A percentile compares a stretch with the other conserved stretches of the same genome.
Evolutionary conservation across 2,797 vertebrate genomes (phyloP).

Genomic region (Schizothorax lantsangensis): DNA sequence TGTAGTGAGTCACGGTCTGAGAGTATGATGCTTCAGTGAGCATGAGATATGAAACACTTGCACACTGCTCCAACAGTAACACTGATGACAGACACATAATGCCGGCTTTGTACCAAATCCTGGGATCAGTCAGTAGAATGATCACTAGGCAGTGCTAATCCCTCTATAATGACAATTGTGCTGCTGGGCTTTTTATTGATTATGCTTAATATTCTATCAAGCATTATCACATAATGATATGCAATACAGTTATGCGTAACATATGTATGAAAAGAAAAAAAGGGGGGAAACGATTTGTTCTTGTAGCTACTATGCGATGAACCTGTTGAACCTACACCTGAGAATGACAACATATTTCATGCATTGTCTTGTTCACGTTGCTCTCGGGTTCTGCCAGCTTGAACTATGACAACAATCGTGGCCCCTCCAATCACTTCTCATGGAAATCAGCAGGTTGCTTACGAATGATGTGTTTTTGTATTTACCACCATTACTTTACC

Average conservation of each 20-base stretch:
- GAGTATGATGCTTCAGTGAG: conserved; percentile 31
- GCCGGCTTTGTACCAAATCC: neutral
- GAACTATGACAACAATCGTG: neutral
- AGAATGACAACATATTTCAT: neutral
- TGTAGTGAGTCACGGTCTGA: conserved; percentile 20
- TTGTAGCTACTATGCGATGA: neutral
- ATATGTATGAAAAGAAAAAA: conserved; percentile 1
- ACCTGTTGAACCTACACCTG: conserved; percentile 22
- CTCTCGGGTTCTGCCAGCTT: neutral
- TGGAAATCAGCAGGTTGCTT: neutral
- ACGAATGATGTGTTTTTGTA: neutral
- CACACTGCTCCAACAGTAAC: neutral
- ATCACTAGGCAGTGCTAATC: conserved; percentile 9
- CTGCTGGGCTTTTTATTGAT: neutral
- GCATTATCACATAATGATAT: neutral
- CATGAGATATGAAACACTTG: conserved; percentile 34
- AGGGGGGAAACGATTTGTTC: neutral
- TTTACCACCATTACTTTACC: neutral
- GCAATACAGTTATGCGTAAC: neutral
- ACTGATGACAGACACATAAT: conserved; percentile 38
- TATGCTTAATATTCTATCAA: neutral
- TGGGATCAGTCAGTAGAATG: neutral
- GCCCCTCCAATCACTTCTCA: neutral
- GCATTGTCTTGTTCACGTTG: neutral
- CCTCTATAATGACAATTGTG: neutral